A percentile compares a stretch with the other conserved stretches of the same genome.
These are phyloP conservation scores for Illadopsis cleaveri DNA, from an alignment of 2,113 vertebrate genomes.

Conservation along the genomic window DNA sequence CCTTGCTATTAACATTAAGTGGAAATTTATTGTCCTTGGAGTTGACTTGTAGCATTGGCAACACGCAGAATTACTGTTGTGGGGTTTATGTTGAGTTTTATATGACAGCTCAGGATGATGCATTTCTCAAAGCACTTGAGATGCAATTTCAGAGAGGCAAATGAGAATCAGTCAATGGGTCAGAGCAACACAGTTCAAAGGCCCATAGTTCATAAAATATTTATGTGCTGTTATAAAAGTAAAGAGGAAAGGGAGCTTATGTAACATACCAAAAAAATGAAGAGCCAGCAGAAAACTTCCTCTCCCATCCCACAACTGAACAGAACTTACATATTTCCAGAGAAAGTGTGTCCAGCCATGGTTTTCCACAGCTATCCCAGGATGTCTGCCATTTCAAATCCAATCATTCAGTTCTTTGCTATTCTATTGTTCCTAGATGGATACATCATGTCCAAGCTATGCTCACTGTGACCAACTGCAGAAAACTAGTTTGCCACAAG, in stretches of 20 bases:
- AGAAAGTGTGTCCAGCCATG: neutral
- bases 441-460: neutral
- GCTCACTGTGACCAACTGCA: neutral
- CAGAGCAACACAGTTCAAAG: conserved; percentile 38
- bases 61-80: neutral
- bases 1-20: neutral
- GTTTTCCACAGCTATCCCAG: neutral
- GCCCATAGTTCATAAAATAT: conserved; percentile 3
- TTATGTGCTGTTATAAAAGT: conserved; percentile 8
- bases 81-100: neutral
- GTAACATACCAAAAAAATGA: neutral
- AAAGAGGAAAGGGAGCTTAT: neutral
- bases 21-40: neutral
- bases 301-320: neutral
- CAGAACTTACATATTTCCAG: neutral
- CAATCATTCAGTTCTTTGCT: neutral
- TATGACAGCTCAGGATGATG: neutral
- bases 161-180: neutral
- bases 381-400: neutral
- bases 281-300: neutral
- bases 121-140: neutral
- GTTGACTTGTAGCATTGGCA: neutral
- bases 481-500: neutral
- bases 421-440: neutral
- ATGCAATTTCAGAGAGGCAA: neutral